Base-by-base conservation (phyloP, 2,797 vertebrate genomes). In the Poeciliopsis gracilis region DNA sequence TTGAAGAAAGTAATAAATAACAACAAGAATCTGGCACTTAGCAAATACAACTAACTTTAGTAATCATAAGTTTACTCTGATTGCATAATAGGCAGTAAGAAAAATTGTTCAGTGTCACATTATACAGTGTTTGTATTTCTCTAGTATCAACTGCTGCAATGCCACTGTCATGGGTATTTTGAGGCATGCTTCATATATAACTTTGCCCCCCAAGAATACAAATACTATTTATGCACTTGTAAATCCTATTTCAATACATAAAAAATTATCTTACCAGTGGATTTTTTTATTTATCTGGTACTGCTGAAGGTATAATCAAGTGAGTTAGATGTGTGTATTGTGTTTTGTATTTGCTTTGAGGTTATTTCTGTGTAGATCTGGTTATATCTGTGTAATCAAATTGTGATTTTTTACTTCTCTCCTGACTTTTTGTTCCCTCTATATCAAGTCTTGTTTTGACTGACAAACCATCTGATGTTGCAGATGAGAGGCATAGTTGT, bases 191-290 rank as follows among this genome's bases (percentile, higher is more conserved):
- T 86, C 69, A 46, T 45, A 78, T 83, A 74, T 66, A 69, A 77
- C 36, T 82, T 79, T 81, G 83, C 59, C 78, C 55, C 82, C 12
- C 25, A 59, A 83, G 55, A 77, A 88, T 86, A 75, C 71, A 71
- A 46, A 70, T n/a, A 77, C 77, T 87, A 86, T 91, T 87, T 87
- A 87, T 90, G 86, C 88, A 92, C 80, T 90, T 90, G 84, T 86
- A 70, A 79, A 90, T 86, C 67, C 41, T 81, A 72, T 75, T 77
- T 76, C 12, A 81, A 71, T 84, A 70, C 76, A 84, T 82, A 51
- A 84, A 79, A 88, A 81, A 38, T 70, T 66, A 57, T 81, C 72
- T 25, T 46, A 74, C 79, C 23, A 73, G 55, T 86, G 63, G 55
- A 79, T 86, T 82, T 77, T 81, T 72, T 13, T 77, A 20, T 69